Evolutionary conservation across 2,888 invertebrate genomes (phyloP), one percentile per base, ranked within the genome.

Genomic region (Penaeus monodon): DNA sequence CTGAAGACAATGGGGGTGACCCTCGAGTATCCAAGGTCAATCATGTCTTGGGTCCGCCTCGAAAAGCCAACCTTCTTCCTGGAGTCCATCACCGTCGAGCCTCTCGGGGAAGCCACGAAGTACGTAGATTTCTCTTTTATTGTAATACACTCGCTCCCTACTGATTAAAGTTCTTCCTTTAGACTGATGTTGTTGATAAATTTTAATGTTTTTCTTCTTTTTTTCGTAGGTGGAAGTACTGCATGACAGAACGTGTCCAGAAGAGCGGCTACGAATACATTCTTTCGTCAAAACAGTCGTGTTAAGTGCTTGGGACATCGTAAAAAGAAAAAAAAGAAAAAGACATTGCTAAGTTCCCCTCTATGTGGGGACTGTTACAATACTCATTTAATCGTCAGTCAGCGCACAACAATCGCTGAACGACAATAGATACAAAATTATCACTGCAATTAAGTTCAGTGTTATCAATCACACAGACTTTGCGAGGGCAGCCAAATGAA

Each of bases 11-110:
- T 85, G 33, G 70, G 79, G 14, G 76, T 89, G 65, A 76, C 85
- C 73, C 86, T 89, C 63, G 79, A 83, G 33, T 88, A 89, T 74
- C 89, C 84, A 0, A 85, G 88, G 12, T 80, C 86, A 66, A 77
- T 82, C 65, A 88, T 88, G 85, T 88, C 88, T 10, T 88, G 85
- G 68, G 29, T 57, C 57, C 76, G 89, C 22, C 66, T 89, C 44
- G 79, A 64, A 33, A 84, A 77, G 17, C 88, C 88, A 20, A 74
- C 78, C 0, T 38, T 89, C 12, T 80, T 74, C 65, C 82, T 87
- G 12, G 73, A 82, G 49, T 78, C 81, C 0, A 27, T 89, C n/a
- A 77, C 81, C 8, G 70, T 88, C 12, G 88, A 89, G 64, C 84
- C 73, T 38, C 70, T 88, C 12, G 83, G 80, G 6, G 68, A 77